Base-by-base conservation (phyloP, 2,797 vertebrate genomes). In the Gadopsis bispinosus region DNA sequence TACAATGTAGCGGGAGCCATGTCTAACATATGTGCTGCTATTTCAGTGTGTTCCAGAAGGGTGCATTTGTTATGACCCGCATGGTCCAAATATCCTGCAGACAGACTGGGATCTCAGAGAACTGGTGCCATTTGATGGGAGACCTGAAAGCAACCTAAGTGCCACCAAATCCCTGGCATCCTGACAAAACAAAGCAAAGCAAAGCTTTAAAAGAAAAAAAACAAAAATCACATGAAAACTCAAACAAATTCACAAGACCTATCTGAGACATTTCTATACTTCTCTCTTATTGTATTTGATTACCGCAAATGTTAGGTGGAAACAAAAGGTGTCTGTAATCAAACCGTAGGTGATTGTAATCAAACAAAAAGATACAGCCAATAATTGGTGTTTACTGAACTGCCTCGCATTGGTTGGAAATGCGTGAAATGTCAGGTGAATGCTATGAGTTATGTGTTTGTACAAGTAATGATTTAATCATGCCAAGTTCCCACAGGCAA, bases 1-100 rank as follows among this genome's bases (percentile, higher is more conserved):
- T 35, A 56, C 73, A 50, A 80, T 85, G 62, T 77, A 81, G 55
- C 47, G 7, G 78, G 73, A 84, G 83, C 80, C 70, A 22, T 73
- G 64, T 79, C 79, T 6, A 51, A 87, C 91, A 92, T 92, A 92
- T 90, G 93, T 83, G 88, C 60, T 74, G 83, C 89, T 89, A 91
- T 92, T 93, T 91, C 76, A 68, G 83, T 69, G 37, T 54, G 73
- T 79, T 89, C 80, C 80, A 87, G 77, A 82, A 77, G 65, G 68
- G 60, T 65, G 67, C 65, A 47, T 86, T 84, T 88, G 85, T 88
- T 84, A 75, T 83, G 86, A 90, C 82, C 76, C 88, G 77, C 60
- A 69, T 87, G 75, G 68, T 74, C 79, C 59, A 62, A 72, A 72
- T 59, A 66, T 87, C 75, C 73, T 67, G 82, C 61, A 56, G 67